Percentiles rank a stretch among this genome's conserved stretches.
phyloP scores from a whole-genome alignment of 2,888 invertebrate species.

The Rhagophthalmus giganteus region DNA sequence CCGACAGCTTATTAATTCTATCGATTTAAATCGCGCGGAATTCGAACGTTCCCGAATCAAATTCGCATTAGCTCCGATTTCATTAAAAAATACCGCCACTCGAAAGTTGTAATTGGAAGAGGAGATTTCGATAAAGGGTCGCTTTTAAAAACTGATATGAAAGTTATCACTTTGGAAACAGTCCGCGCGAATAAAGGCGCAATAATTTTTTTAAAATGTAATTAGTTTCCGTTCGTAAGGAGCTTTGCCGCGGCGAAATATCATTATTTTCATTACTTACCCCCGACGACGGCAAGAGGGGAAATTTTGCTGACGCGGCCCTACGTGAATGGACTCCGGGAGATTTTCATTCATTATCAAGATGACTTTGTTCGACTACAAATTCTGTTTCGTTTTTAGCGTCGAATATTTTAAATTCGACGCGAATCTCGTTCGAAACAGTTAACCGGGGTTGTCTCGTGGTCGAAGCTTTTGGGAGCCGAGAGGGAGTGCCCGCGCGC shows the following conservation, averaged over 20 bases:
- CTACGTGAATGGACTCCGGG: conserved; percentile 26
- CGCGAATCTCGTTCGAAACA: conserved; percentile 1
- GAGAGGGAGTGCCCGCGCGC: no score
- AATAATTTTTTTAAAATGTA: conserved; percentile 23
- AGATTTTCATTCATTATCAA: conserved; percentile 29
- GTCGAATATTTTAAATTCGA: not conserved
- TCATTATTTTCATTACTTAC: conserved; percentile 27
- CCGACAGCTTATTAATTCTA: no score
- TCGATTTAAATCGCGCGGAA: no score
- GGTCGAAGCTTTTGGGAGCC: no score
- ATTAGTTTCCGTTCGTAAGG: conserved; percentile 25
- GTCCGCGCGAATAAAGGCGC: no score
- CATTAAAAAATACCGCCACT: no score
- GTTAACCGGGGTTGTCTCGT: not conserved
- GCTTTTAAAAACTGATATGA: no score
- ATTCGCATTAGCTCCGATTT: no score
- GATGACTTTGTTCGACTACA: conserved; percentile 25
- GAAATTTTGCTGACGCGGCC: conserved; percentile 25
- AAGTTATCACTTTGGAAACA: no score
- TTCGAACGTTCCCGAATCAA: no score
- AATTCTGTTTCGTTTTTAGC: conserved; percentile 23
- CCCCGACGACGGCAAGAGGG: conserved; percentile 22
- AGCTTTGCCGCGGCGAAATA: conserved; percentile 22
- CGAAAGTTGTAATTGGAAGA: no score
- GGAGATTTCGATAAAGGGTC: no score